phyloP scores from a whole-genome alignment of 2,797 vertebrate species.

The Serranus cabrilla region DNA sequence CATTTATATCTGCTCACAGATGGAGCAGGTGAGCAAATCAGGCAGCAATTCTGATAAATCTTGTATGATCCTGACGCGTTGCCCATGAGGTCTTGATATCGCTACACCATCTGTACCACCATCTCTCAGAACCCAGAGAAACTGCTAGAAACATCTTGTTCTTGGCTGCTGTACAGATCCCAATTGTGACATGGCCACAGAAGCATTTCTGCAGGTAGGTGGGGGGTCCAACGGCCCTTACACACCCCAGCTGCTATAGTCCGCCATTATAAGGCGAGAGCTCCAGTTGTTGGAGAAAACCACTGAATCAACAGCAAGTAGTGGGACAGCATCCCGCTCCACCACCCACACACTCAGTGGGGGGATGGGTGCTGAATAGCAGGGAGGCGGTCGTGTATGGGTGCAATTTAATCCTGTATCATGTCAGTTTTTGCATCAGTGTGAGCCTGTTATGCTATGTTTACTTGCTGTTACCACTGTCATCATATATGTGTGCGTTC shows the following conservation, averaged over 20 bases:
- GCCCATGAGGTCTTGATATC: conserved; percentile 18
- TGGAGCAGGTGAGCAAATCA: not conserved
- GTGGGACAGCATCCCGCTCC: conserved; percentile 25
- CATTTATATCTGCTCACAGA: conserved; percentile 12
- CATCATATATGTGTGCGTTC: too few relatives aligned
- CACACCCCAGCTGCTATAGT: not conserved
- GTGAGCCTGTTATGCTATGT: not conserved
- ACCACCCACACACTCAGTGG: conserved; percentile 22
- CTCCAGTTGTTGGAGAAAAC: conserved; percentile 34
- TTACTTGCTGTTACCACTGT: not conserved
- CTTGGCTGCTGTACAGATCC: not conserved
- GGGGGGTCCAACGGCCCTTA: not conserved
- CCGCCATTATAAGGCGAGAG: conserved; percentile 6
- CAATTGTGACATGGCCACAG: not conserved
- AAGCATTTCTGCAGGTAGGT: not conserved
- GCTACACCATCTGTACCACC: conserved; percentile 22
- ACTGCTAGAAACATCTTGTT: conserved; percentile 6
- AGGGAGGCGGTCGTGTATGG: not conserved
- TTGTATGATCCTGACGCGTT: not conserved
- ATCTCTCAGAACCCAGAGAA: conserved; percentile 10
- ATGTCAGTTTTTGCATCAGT: not conserved
- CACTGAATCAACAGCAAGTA: conserved; percentile 35
- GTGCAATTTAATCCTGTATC: conserved; percentile 3
- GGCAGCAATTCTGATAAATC: not conserved
- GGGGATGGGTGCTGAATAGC: conserved; percentile 48